Evolutionary conservation across 2,888 invertebrate genomes (phyloP), one percentile per base, ranked within the genome.

Genomic region (Terebella lapidaria): DNA sequence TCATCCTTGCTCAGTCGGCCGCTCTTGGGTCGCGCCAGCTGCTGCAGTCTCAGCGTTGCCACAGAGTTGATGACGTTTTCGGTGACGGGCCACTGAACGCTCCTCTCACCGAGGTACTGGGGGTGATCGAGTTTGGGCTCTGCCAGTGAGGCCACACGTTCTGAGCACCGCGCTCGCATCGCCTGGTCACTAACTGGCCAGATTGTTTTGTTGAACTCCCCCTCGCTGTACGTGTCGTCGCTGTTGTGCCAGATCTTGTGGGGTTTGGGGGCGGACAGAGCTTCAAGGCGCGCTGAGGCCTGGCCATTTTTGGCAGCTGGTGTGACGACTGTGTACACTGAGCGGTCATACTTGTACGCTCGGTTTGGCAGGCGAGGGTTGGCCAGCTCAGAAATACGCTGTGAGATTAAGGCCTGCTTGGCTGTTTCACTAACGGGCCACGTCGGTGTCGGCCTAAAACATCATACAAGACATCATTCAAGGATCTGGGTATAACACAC

Each of bases 1-100:
- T 77, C 77, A 57, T 77, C 75, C 47, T 72, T 73, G 24, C 72
- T 68, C 68, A 73, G 66, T n/a, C 73, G 70, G 59, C 72, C 74
- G 60, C 74, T 74, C 24, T 71, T 62, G 1, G 77, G 76, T 18
- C 76, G 63, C 1, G 75, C 69, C 54, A 77, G 63, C 62, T 76
- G 75, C 59, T 74, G 75, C 15, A 77, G 59, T 3, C 76, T 66
- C 1, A 71, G 49, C 0, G 72, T 70, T 1, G 77, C 75, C 3
- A 70, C 66, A 22, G 74, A 74, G 54, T 74, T 74, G 25, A 70
- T 59, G 1, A 75, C 73, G 1, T 66, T 62, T 15, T 71, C 67
- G 1, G 68, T 61, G 3, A 76, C 75, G 1, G 62, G 56, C 73
- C 74, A 75, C 61, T 71, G 70, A 2, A 76, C 64, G 0, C 71